Evolutionary conservation across 2,797 vertebrate species (phyloP), one percentile per base, ranked within the genome.

Genomic region (Gambelia wislizenii): DNA sequence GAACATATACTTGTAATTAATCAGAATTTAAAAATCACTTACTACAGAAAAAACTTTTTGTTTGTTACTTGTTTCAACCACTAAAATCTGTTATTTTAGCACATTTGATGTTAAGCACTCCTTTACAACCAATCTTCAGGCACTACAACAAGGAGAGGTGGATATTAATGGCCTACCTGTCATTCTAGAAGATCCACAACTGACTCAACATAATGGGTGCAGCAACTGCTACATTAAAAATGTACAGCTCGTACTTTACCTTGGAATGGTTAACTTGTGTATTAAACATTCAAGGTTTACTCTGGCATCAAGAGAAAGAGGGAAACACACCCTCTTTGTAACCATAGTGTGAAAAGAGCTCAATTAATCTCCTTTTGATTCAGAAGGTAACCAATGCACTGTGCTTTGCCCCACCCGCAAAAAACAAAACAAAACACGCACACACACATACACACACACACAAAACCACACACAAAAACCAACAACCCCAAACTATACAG

Each of bases 221-320:
- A 77, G 39, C 42, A 88, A 69, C 6, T 77, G 61, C 61, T 84
- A n/a, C 30, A 69, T n/a, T 89, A 69, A 78, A 69, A 67, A 78
- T 52, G 6, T 44, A 75, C 25, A 20, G 27, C 22, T 70, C 70
- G 36, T 18, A 44, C 2, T 75, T 49, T 22, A 49, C 10, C n/a
- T 88, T 59, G 70, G 42, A 82, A 74, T 61, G 61, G 54, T 75
- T 61, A 49, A 54, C 33, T 47, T 82, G 33, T 44, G 54, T 81
- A 87, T 47, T 16, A 85, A 69, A 16, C 30, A 82, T 47, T 72
- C n/a, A 42, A 59, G 27, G 69, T 81, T 81, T 87, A 72, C 30
- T 72, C 47, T 70, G 36, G 49, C n/a, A 74, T 39, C 30, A 82
- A 82, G 86, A 33, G 1, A 33, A 39, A 83, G 16, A 25, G n/a